Conservation (phyloP, 2,888 invertebrate species). For the Parascotia fuliginaria region DNA sequence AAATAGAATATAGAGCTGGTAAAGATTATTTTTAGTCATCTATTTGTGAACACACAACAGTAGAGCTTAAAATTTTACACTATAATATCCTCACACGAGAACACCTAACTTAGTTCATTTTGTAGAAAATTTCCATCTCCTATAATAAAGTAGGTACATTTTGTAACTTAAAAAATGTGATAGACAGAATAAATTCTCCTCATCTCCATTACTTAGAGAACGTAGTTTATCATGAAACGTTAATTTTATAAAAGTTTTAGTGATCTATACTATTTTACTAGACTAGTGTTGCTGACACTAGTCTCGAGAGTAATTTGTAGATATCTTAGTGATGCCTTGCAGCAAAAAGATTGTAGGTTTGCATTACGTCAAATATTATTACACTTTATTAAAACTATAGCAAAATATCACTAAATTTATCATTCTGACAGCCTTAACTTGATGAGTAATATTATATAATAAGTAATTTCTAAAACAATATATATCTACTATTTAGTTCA, state of each 20-base stretch:
- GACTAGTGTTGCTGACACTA: no score
- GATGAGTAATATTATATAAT: no score
- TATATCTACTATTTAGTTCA: no score
- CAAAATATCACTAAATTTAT: no score
- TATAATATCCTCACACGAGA: conserved; percentile 15
- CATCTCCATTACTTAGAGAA: conserved; percentile 41
- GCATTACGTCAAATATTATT: no score
- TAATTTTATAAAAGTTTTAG: conserved; percentile 36
- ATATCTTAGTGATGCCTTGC: no score
- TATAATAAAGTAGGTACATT: conserved; percentile 35
- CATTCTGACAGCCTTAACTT: no score
- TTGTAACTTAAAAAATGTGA: conserved; percentile 34
- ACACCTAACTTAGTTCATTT: conserved; percentile 26
- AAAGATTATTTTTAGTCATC: neutral
- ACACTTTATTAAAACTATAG: no score
- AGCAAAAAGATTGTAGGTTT: no score
- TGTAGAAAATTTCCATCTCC: conserved; percentile 25
- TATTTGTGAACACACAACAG: conserved; percentile 5
- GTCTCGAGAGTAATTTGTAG: conserved; percentile 34
- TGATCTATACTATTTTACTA: conserved; percentile 32
- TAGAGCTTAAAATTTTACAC: conserved; percentile 1
- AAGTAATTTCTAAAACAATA: no score
- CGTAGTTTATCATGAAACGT: conserved; percentile 38
- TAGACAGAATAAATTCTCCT: conserved; percentile 35
- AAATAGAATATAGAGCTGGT: neutral